Base-by-base conservation (phyloP, 2,797 vertebrate species). In the Enteromius fasciolatus region DNA sequence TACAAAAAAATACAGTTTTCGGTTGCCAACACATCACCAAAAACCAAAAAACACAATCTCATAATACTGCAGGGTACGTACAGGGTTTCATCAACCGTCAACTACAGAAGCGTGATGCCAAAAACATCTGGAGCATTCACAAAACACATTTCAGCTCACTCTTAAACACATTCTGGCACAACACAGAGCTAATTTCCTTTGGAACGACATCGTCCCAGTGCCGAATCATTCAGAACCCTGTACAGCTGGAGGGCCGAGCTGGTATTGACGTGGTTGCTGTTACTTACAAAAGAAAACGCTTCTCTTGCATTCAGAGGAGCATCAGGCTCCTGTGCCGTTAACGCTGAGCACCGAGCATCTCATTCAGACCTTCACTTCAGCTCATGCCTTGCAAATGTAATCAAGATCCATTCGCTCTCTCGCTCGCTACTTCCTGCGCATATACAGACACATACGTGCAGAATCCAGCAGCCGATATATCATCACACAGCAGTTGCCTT, bases 301-400 rank as follows among this genome's bases (percentile, higher is more conserved):
- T 93, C 91, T 90, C 91, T 90, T 89, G 89, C 89, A 88, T 91
- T 90, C 84, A 18, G 78, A 86, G 87, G 76, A 74, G 82, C 36
- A 20, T 31, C 76, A 80, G 57, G 39, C 67, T 75, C 28, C 68
- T 46, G 41, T n/a, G 63, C 84, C 59, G 44, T 59, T 57, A 76
- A 82, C 79, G 82, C 84, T 87, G 87, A 87, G 83, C 91, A 92
- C 92, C 88, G 91, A 93, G 92, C 92, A 92, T 94, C 92, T 93
- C 92, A 94, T 94, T 94, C 92, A 89, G 93, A 94, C 93, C 93
- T 94, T 93, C 92, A 90, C 82, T 89, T 87, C 87, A 87, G 90
- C 93, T 95, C 94, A 95, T 95, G 94, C 94, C 94, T 95, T 95
- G 94, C 94, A 94, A 95, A 95, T 95, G 94, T 94, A 95, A 95